A percentile compares a stretch with the other conserved stretches of the same genome.
These are phyloP conservation scores for Trichomycterus rosablanca DNA, from an alignment of 2,113 vertebrate genomes.

Conservation along the genomic window DNA sequence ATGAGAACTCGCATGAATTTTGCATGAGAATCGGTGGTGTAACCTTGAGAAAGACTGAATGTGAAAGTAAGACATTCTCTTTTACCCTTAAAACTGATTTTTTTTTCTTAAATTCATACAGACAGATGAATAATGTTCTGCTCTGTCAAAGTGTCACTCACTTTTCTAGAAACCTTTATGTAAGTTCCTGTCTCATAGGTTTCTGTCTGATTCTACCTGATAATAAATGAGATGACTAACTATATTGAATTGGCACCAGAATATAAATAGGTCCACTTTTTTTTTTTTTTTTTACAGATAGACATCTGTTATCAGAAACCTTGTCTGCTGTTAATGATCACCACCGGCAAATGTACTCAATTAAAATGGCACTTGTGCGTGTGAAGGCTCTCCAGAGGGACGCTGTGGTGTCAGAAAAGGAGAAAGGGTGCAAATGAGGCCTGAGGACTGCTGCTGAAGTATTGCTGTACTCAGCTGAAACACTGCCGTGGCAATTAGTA, in stretches of 20 bases:
- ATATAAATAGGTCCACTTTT: constrained; percentile 23
- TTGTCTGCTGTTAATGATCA: constrained; percentile 56
- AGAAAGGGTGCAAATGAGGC: constrained; percentile 49
- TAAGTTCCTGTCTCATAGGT: background rate
- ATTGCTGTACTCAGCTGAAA: constrained; percentile 35
- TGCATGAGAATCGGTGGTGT: background rate
- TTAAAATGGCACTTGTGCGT: constrained; percentile 54
- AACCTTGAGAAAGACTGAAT: background rate
- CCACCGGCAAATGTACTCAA: constrained; percentile 52
- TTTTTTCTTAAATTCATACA: background rate
- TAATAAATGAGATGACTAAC: background rate
- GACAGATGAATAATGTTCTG: too few species aligned
- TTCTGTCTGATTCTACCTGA: constrained; percentile 3
- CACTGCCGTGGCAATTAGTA: constrained; percentile 55
- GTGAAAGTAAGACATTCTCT: too few species aligned
- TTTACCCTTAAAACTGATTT: background rate
- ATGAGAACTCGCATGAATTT: background rate
- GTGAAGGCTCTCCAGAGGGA: constrained; percentile 49
- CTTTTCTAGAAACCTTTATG: too few species aligned
- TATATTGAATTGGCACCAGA: background rate
- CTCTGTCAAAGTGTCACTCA: too few species aligned
- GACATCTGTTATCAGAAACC: constrained; percentile 40
- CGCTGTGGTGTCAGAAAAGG: constrained; percentile 15
- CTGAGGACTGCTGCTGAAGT: constrained; percentile 45
- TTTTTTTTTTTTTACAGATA: constrained; percentile 10